These are phyloP conservation scores for Actenoides lindsayi DNA, from an alignment of 2,113 vertebrate genomes.

Conservation along the genomic window DNA sequence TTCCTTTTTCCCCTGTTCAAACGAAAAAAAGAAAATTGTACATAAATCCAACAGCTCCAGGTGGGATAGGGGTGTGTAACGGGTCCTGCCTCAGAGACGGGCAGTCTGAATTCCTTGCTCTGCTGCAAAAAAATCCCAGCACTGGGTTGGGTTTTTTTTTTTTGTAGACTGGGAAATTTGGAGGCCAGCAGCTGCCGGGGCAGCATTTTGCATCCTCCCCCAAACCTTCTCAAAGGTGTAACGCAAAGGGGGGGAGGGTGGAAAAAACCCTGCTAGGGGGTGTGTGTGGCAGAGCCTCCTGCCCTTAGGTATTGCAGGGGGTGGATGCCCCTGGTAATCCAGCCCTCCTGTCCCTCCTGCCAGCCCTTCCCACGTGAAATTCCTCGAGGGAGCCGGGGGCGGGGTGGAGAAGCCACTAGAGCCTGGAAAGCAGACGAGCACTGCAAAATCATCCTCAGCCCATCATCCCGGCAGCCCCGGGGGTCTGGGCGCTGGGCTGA, in stretches of 20 bases:
- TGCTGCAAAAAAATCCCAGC: not conserved
- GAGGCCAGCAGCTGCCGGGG: not conserved
- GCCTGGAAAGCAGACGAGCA: not conserved
- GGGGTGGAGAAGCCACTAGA: not conserved
- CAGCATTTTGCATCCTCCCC: not conserved
- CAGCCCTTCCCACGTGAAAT: constrained; percentile 21
- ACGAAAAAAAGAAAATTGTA: not conserved
- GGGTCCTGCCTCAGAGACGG: not conserved
- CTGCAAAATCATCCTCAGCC: not conserved
- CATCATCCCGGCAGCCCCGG: not conserved
- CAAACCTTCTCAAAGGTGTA: not conserved
- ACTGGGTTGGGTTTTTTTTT: not conserved
- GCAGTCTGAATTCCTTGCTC: not conserved
- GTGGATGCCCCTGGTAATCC: not conserved
- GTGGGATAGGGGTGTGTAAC: not conserved
- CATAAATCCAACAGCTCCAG: not conserved
- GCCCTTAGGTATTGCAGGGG: not conserved
- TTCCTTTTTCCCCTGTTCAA: not conserved
- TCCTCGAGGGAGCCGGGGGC: not conserved
- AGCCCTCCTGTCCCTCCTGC: not conserved
- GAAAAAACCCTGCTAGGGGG: not conserved
- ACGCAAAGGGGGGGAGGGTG: no score
- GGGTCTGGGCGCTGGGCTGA: not conserved
- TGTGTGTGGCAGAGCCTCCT: not conserved
- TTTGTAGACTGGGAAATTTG: not conserved